A percentile compares a stretch with the other conserved stretches of the same genome.
Conservation (phyloP, 2,888 invertebrate species). For the Ormia ochracea region DNA sequence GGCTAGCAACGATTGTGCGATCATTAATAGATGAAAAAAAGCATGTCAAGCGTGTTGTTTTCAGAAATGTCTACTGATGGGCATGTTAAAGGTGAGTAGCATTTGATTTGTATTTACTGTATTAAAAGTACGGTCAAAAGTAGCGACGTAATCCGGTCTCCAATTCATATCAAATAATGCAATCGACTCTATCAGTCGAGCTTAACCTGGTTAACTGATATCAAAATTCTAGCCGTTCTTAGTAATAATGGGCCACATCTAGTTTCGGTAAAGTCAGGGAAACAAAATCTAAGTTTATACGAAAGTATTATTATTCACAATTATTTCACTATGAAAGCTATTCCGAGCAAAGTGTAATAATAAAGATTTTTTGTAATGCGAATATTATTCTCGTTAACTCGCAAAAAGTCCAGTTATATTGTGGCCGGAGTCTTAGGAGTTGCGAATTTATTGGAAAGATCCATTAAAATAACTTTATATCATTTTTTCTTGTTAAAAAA, state of each 20-base stretch:
- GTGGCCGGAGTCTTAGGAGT: too few species aligned
- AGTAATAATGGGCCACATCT: conserved; percentile 91
- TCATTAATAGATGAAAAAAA: conserved; percentile 95
- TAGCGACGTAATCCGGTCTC: conserved; percentile 88
- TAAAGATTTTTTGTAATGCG: too few species aligned
- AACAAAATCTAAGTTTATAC: too few species aligned
- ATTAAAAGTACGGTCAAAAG: conserved; percentile 97
- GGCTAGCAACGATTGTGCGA: conserved; percentile 96
- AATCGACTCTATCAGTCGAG: conserved; percentile 78
- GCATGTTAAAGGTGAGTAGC: conserved; percentile 97
- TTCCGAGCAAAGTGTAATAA: too few species aligned
- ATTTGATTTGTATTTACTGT: too few species aligned
- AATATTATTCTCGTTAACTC: too few species aligned
- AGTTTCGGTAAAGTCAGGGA: conserved; percentile 78
- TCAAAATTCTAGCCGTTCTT: conserved; percentile 91
- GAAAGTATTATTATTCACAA: too few species aligned
- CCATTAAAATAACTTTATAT: too few species aligned
- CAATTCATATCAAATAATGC: conserved; percentile 81
- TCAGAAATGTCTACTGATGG: conserved; percentile 96
- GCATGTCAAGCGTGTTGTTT: conserved; percentile 98
- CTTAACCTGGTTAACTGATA: conserved; percentile 80
- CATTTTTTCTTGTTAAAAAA: too few species aligned
- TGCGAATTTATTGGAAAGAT: too few species aligned
- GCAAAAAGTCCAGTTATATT: too few species aligned
- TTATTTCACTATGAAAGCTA: too few species aligned